These are phyloP conservation scores for Sylvia atricapilla DNA, from an alignment of 2,113 vertebrate genomes.

Conservation along the genomic window DNA sequence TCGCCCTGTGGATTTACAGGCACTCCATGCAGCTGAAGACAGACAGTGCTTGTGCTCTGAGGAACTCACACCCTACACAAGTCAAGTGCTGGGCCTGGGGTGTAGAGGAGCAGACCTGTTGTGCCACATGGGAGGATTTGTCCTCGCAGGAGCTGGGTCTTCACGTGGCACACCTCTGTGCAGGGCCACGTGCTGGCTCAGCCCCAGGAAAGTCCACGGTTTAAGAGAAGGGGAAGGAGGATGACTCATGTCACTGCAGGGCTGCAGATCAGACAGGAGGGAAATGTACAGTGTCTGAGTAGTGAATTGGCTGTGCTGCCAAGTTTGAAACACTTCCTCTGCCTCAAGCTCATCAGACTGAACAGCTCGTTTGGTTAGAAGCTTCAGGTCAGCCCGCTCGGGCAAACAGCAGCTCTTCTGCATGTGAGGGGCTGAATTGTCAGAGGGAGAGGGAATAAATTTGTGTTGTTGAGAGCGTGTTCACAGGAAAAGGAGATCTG, in stretches of 20 bases:
- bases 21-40: background rate
- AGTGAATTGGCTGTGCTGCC: background rate
- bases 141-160: background rate
- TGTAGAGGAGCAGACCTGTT: background rate
- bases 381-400: fast-evolving
- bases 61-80: background rate
- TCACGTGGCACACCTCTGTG: background rate
- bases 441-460: fast-evolving
- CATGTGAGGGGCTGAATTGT: background rate
- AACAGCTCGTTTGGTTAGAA: background rate
- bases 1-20: background rate
- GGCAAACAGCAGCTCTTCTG: background rate
- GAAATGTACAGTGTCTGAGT: background rate
- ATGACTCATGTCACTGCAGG: slow-evolving; percentile 1
- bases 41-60: background rate
- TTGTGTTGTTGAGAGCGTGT: background rate
- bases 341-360: background rate
- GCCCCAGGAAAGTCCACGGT: background rate
- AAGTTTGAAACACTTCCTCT: background rate
- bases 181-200: background rate
- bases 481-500: background rate
- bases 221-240: background rate
- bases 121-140: background rate
- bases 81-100: background rate
- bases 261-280: background rate